Evolutionary conservation across 2,797 vertebrate genomes (phyloP).

Genomic region (Spondyliosoma cantharus): DNA sequence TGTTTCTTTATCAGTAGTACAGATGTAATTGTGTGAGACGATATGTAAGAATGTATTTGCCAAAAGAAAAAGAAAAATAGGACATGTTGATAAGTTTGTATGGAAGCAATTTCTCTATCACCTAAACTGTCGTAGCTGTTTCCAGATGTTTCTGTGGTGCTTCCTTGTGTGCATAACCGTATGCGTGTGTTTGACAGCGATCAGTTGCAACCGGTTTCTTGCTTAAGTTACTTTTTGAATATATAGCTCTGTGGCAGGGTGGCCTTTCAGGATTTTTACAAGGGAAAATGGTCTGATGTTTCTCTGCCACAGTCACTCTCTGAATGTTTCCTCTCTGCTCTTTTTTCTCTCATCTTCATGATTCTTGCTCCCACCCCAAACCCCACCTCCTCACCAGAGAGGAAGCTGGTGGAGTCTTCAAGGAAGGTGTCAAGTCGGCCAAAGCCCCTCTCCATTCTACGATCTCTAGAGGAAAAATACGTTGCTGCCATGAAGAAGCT

Average conservation of each 20-base stretch:
- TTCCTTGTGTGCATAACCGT: background rate
- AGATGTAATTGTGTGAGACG: too few relatives aligned
- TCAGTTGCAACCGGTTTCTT: background rate
- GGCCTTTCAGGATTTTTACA: background rate
- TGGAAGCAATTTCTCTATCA: background rate
- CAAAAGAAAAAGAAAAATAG: too few relatives aligned
- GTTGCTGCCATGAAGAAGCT: conserved; percentile 98
- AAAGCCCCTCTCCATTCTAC: conserved; percentile 92
- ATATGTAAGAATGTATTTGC: too few relatives aligned
- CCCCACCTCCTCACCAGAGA: conserved; percentile 82
- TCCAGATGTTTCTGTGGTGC: background rate
- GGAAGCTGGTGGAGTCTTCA: conserved; percentile 94
- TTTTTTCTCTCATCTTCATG: background rate
- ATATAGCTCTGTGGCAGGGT: background rate
- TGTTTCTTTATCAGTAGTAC: too few relatives aligned
- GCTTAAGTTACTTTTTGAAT: conserved; percentile 1
- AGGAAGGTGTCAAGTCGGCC: conserved; percentile 90
- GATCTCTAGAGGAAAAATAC: conserved; percentile 97
- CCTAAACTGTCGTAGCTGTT: background rate
- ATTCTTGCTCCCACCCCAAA: background rate
- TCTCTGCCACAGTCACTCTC: background rate
- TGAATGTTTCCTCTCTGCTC: background rate
- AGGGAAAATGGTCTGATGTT: background rate
- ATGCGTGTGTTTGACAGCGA: background rate
- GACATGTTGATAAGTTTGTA: background rate